These are phyloP conservation scores for Ploceus nigricollis DNA, from an alignment of 2,113 vertebrate species.

Conservation along the genomic window DNA sequence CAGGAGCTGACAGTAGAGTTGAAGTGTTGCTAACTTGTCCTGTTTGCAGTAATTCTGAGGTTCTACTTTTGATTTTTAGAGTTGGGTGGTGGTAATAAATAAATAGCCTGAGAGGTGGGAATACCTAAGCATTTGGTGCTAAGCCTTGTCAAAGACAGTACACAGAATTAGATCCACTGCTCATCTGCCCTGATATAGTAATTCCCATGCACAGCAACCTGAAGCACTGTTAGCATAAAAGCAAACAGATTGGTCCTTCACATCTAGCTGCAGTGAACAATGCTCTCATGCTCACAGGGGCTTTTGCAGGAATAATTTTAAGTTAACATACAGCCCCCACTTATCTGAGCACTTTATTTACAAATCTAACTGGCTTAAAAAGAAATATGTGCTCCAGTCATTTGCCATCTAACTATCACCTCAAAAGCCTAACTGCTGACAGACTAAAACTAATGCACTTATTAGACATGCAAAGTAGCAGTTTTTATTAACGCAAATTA, in stretches of 20 bases:
- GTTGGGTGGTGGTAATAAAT: not conserved
- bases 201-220: not conserved
- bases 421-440: not conserved
- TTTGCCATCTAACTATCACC: not conserved
- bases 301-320: not conserved
- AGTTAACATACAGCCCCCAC: not conserved
- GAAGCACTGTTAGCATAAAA: not conserved
- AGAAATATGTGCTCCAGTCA: not conserved
- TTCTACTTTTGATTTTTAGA: not conserved
- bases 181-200: constrained; percentile 7
- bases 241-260: not conserved
- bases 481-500: not conserved
- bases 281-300: not conserved
- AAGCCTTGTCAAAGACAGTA: not conserved
- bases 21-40: not conserved
- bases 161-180: constrained; percentile 13
- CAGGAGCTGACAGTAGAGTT: not conserved
- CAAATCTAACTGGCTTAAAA: not conserved
- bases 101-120: constrained; percentile 40
- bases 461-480: not conserved
- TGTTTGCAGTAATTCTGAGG: not conserved
- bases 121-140: constrained; percentile 22
- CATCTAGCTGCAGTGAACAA: not conserved
- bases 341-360: not conserved
- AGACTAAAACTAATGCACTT: not conserved